These are phyloP conservation scores for Galagoides demidoff DNA, from an alignment of 2,797 vertebrate species.

Conservation along the genomic window DNA sequence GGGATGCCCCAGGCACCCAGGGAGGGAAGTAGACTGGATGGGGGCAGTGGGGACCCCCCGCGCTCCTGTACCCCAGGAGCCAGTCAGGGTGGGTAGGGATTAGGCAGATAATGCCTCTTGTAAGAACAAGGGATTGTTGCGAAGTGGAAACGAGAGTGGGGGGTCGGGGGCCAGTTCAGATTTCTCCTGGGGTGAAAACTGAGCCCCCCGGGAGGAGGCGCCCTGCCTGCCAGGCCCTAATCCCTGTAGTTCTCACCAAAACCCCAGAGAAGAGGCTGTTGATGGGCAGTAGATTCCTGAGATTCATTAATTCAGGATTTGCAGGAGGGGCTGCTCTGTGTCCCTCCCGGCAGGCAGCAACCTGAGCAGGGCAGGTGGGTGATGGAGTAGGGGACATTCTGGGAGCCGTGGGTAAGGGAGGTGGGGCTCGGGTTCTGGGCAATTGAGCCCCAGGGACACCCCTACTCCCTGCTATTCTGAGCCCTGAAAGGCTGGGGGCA, in stretches of 20 bases:
- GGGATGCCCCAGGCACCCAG: background rate
- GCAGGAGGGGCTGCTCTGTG: slow-evolving; percentile 78
- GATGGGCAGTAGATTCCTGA: slow-evolving; percentile 82
- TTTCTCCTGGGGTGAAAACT: slow-evolving; percentile 87
- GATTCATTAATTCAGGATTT: slow-evolving; percentile 92
- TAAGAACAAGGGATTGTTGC: slow-evolving; percentile 87
- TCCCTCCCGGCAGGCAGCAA: slow-evolving; percentile 75
- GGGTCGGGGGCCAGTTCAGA: slow-evolving; percentile 74
- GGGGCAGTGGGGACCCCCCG: background rate
- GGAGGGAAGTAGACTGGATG: background rate
- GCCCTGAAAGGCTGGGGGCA: background rate
- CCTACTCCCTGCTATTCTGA: no score
- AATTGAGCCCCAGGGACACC: fast-evolving
- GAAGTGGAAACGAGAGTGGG: slow-evolving; percentile 77
- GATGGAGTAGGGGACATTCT: background rate
- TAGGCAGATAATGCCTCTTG: slow-evolving; percentile 85
- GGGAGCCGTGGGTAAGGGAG: background rate
- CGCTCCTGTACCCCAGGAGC: slow-evolving; percentile 5
- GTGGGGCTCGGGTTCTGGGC: background rate
- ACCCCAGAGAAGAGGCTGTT: slow-evolving; percentile 87
- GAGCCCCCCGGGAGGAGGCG: slow-evolving; percentile 87
- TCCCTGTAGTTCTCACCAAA: slow-evolving; percentile 87
- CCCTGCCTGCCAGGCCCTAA: slow-evolving; percentile 86
- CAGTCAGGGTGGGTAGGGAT: slow-evolving; percentile 78
- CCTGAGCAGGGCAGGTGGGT: slow-evolving; percentile 67